Evolutionary conservation across 92 coral and sea anemone species (phyloP).

Genomic region (Siderastrea radians): DNA sequence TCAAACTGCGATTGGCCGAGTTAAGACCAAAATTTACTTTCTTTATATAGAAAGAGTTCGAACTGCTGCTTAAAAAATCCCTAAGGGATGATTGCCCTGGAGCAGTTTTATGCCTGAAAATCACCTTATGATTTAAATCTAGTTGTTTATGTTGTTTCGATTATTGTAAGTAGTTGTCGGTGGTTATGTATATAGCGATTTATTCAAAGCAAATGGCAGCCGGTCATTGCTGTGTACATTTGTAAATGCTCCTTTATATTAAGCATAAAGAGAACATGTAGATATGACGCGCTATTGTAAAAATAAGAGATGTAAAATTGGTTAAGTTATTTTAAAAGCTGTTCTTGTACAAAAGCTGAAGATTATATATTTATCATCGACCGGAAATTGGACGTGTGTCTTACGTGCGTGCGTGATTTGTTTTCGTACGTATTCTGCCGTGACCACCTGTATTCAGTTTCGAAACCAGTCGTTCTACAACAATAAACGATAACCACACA

Average conservation of each 20-base stretch:
- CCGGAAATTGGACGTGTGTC: constrained; percentile 60
- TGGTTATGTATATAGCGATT: not conserved
- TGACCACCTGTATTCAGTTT: constrained; percentile 53
- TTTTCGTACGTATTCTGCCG: constrained; percentile 37
- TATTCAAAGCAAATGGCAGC: constrained; percentile 6
- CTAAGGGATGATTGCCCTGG: constrained; percentile 32
- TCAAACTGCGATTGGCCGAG: constrained; percentile 30
- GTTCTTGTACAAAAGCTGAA: constrained; percentile 24
- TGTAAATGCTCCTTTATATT: constrained; percentile 32
- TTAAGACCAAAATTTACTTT: constrained; percentile 7
- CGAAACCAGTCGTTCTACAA: constrained; percentile 33
- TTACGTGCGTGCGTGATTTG: constrained; percentile 51
- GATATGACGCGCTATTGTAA: constrained; percentile 32
- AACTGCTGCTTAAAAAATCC: constrained; percentile 1
- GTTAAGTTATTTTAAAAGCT: constrained; percentile 43
- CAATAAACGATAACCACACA: constrained; percentile 1
- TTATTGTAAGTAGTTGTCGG: not conserved
- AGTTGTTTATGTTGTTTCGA: not conserved
- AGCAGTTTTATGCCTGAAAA: constrained; percentile 32
- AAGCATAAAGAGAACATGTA: not conserved
- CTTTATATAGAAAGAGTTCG: constrained; percentile 19
- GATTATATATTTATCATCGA: constrained; percentile 12
- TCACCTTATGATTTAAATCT: constrained; percentile 3
- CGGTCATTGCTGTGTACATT: constrained; percentile 17
- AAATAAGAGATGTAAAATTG: constrained; percentile 12